Evolutionary conservation across 2,888 invertebrate genomes (phyloP).

Genomic region (Drosophila lacicola): DNA sequence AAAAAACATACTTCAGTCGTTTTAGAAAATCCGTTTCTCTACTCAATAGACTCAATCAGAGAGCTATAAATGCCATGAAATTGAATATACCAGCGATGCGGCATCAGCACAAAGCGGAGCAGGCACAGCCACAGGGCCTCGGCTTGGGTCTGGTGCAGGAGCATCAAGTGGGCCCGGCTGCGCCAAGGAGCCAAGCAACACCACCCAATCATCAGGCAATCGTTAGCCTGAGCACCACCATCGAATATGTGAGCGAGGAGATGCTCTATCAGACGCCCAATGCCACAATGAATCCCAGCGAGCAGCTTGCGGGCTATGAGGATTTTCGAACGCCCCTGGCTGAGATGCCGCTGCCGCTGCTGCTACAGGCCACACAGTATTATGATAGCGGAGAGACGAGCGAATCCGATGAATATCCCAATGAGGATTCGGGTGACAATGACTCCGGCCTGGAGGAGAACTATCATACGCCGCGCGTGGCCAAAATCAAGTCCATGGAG

Average conservation of each 20-base stretch:
- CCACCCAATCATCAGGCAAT: conserved; percentile 36
- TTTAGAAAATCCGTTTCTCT: conserved; percentile 85
- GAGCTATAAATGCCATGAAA: conserved; percentile 84
- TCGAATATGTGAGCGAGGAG: conserved; percentile 75
- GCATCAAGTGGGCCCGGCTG: conserved; percentile 7
- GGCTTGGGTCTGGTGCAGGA: conserved; percentile 45
- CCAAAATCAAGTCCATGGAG: conserved; percentile 85
- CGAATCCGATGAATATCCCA: conserved; percentile 62
- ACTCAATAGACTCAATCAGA: conserved; percentile 85
- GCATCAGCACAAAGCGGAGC: conserved; percentile 35
- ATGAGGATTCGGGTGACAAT: conserved; percentile 77
- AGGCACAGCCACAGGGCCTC: conserved; percentile 20
- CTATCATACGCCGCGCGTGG: conserved; percentile 84
- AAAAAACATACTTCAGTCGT: conserved; percentile 68
- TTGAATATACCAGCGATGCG: conserved; percentile 82
- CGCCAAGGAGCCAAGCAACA: background rate
- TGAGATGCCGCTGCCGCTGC: conserved; percentile 76
- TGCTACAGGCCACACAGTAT: conserved; percentile 60
- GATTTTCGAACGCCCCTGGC: conserved; percentile 83
- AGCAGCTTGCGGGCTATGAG: conserved; percentile 66
- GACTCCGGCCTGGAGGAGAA: conserved; percentile 85
- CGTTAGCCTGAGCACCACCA: conserved; percentile 51
- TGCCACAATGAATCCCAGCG: conserved; percentile 77
- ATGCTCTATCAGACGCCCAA: conserved; percentile 84
- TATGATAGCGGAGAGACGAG: conserved; percentile 70